Evolutionary conservation across 1,140 invertebrate genomes (phyloP).

Genomic region (Drosophila yakuba): DNA sequence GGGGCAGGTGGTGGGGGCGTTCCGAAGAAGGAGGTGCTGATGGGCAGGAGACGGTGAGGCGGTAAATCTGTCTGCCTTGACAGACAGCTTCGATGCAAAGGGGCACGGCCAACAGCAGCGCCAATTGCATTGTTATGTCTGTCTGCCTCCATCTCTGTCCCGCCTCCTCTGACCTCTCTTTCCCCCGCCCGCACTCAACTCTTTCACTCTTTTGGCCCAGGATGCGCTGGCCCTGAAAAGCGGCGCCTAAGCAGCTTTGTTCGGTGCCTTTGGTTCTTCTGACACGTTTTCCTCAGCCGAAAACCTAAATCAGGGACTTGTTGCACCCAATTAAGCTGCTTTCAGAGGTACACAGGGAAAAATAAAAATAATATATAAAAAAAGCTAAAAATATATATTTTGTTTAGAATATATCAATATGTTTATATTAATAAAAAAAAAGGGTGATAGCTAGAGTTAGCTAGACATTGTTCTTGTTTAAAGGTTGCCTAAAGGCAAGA

Average conservation of each 20-base stretch:
- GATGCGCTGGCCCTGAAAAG: conserved; percentile 26
- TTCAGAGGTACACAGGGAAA: background rate
- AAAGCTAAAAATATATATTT: background rate
- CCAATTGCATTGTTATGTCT: conserved; percentile 51
- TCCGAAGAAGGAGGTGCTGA: background rate
- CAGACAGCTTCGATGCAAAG: conserved; percentile 49
- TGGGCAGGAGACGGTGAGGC: background rate
- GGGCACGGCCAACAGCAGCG: conserved; percentile 17
- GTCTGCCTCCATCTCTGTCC: conserved; percentile 12
- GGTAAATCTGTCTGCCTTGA: conserved; percentile 66
- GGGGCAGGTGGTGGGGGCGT: background rate
- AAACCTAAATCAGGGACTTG: conserved; percentile 32
- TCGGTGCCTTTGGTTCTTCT: conserved; percentile 19
- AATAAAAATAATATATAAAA: background rate
- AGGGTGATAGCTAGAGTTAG: too few species aligned
- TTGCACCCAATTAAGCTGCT: conserved; percentile 53
- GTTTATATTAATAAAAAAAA: background rate
- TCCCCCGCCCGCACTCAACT: background rate
- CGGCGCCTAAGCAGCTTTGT: conserved; percentile 46
- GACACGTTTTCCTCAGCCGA: conserved; percentile 33
- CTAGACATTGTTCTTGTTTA: too few species aligned
- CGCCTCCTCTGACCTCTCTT: background rate
- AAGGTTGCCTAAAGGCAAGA: too few species aligned
- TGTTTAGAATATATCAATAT: background rate
- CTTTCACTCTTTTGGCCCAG: conserved; percentile 24